Base-by-base conservation (phyloP, 2,797 vertebrate species). In the Danio albolineatus region DNA sequence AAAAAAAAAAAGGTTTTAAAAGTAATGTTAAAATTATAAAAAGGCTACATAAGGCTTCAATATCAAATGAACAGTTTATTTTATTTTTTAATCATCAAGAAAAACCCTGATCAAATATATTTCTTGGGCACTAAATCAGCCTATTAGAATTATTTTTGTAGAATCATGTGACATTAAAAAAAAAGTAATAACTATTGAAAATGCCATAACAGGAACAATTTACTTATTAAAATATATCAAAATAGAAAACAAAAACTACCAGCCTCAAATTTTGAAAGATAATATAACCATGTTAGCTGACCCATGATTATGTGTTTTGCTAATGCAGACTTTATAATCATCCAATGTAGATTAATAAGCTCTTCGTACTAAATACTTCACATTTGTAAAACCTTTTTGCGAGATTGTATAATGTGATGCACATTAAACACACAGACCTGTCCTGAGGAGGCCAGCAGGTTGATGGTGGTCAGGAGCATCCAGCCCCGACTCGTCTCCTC, bases 401-500 rank as follows among this genome's bases (percentile, higher is more conserved):
- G 16, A 54, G 28, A 28, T 41, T 7, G 36, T 10, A 28, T 7
- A 12, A 71, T 17, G 57, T 73, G 49, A 9, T n/a, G 56, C 46
- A 54, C 19, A 46, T 19, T 14, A 48, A 46, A 43, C 39, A 57
- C 46, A 91, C 95, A 84, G 65, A 99, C 98, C 96, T 99, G 98
- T 89, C 98, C 98, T 14, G 97, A 99, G 7, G 97, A 98, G 76
- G 97, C 97, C 85, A 99, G 87, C 87, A 99, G 93, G 94, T 99
- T 99, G 92, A 99, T 98, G 89, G 97, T 98, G 84, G 96, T 98
- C 84, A 99, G 94, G 59, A 99, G 95, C 98, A 99, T 99, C 98
- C 98, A 99, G 69, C 98, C 98, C 73, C 98, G 95, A 82, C 97
- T 99, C 28, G 97, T 94, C 91, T 99, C 98, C 91, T 99, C 98